phyloP scores from a whole-genome alignment of 2,113 vertebrate genomes.

The Galeopterus variegatus region DNA sequence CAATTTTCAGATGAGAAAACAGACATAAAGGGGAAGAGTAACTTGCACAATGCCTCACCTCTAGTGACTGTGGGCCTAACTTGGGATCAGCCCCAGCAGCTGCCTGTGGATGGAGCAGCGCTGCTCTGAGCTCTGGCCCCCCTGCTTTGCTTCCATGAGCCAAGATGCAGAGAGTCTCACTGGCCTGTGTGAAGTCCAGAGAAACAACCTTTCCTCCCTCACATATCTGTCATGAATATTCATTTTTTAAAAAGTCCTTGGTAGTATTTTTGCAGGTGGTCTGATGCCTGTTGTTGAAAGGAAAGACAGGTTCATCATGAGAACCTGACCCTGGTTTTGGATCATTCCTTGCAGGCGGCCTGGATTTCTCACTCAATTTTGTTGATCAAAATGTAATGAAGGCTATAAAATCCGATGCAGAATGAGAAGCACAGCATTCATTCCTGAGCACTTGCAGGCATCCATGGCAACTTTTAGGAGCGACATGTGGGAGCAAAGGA shows the following conservation, averaged over 20 bases:
- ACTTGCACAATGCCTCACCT: background rate
- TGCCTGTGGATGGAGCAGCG: no score
- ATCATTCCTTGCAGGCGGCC: slow-evolving; percentile 64
- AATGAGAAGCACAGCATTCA: background rate
- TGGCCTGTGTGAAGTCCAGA: background rate
- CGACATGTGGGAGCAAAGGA: no score
- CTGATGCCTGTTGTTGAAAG: slow-evolving; percentile 68
- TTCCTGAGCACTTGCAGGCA: background rate
- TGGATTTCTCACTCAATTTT: slow-evolving; percentile 37
- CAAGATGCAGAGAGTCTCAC: background rate
- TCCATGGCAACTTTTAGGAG: background rate
- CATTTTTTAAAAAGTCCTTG: background rate
- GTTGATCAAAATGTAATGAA: slow-evolving; percentile 23
- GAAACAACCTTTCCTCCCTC: background rate
- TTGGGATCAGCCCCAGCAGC: background rate
- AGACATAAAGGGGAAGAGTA: background rate
- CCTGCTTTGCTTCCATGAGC: background rate
- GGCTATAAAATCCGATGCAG: background rate
- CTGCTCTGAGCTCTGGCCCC: background rate
- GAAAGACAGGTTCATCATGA: slow-evolving; percentile 45
- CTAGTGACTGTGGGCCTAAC: accelerated
- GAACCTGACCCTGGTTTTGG: slow-evolving; percentile 42
- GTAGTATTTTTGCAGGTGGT: slow-evolving; percentile 83
- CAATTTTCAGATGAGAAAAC: background rate
- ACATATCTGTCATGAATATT: background rate